These are phyloP conservation scores for Spermophilus dauricus DNA, from an alignment of 2,113 vertebrate genomes.

Conservation along the genomic window DNA sequence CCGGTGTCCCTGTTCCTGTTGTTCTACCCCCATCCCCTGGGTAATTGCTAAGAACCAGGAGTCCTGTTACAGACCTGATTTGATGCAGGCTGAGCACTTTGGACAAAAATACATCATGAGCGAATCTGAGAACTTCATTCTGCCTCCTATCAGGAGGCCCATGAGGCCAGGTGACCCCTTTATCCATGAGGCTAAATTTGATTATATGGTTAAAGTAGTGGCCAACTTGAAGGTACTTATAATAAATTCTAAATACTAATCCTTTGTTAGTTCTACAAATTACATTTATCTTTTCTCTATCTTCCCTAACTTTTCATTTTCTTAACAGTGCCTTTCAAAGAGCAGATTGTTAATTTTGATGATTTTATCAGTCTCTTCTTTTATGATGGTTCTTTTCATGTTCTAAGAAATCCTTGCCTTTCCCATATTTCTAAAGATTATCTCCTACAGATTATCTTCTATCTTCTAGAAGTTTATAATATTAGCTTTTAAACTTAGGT, in stretches of 20 bases:
- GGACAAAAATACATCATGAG: neutral
- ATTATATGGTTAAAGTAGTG: neutral
- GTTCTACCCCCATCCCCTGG: neutral
- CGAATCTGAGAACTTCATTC: neutral
- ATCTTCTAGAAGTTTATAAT: neutral
- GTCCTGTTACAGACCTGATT: neutral
- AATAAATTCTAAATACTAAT: neutral
- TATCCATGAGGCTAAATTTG: neutral
- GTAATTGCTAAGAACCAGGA: neutral
- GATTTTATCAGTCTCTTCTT: neutral
- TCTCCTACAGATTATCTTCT: neutral
- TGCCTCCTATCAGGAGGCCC: neutral
- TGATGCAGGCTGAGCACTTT: neutral
- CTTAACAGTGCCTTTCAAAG: neutral
- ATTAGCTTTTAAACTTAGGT: neutral
- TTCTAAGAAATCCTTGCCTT: neutral
- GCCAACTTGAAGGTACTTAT: conserved; percentile 5
- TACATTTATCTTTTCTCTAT: neutral
- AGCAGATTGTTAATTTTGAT: conserved; percentile 30
- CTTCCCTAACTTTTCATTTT: neutral
- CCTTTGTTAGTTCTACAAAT: neutral
- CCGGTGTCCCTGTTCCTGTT: neutral
- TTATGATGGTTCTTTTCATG: neutral
- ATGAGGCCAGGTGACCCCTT: neutral
- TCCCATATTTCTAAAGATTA: neutral